Conservation (phyloP, 1,140 invertebrate species). For the Trichoplusia ni region DNA sequence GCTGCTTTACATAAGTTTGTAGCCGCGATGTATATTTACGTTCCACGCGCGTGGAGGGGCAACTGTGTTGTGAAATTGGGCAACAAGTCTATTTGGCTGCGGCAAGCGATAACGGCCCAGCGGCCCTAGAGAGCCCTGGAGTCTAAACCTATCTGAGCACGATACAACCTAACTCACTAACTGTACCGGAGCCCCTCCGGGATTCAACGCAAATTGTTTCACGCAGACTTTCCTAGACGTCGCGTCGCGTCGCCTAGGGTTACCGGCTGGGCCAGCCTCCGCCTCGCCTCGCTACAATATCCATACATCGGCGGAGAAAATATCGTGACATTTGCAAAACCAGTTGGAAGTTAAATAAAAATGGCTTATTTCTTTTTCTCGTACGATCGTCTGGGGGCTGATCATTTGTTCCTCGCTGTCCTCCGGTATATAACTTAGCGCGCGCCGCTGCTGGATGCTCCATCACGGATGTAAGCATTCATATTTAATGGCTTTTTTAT, state of each 20-base stretch:
- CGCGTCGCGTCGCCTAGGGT: not conserved
- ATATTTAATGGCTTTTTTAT: too few relatives aligned
- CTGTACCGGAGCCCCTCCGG: too few relatives aligned
- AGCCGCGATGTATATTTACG: too few relatives aligned
- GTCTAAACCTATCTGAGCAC: not conserved
- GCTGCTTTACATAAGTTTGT: too few relatives aligned
- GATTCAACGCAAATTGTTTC: not conserved
- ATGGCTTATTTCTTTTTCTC: conserved; percentile 6
- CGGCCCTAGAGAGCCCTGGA: not conserved
- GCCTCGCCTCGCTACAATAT: not conserved
- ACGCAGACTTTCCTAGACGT: conserved; percentile 1
- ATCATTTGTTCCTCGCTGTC: conserved; percentile 19
- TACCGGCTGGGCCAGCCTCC: not conserved
- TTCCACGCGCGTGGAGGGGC: not conserved
- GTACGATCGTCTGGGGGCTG: conserved; percentile 6
- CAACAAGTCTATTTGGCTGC: conserved; percentile 9
- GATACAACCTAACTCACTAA: not conserved
- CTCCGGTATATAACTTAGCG: conserved; percentile 9
- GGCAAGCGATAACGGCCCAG: not conserved
- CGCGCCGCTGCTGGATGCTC: not conserved
- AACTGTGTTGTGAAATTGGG: conserved; percentile 23
- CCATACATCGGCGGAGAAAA: not conserved
- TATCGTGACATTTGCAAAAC: conserved; percentile 5
- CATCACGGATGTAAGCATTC: not conserved
- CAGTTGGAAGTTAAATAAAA: conserved; percentile 21